Base-by-base conservation (phyloP, 1,140 invertebrate genomes). In the Gryllus bimaculatus region DNA sequence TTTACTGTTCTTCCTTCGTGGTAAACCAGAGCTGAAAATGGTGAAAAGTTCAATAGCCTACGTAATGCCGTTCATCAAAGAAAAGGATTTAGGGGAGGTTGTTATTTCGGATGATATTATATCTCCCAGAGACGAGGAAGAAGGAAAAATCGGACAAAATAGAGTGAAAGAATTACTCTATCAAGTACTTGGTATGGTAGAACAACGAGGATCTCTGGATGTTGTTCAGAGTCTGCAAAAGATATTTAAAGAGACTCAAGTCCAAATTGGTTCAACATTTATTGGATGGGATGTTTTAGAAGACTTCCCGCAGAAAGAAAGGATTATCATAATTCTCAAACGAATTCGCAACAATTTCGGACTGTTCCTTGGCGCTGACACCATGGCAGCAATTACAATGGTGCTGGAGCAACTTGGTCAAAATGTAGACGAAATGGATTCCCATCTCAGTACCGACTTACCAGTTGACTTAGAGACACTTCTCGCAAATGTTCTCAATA, bases 271-370 rank as follows among this genome's bases (percentile, higher is more conserved):
- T 47, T 47, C 75, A 47, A 76, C 75, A 15, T 76, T 47, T 15
- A 47, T 76, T 18, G 75, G 75, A 47, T 76, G 48, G 7, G 39
- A 76, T 76, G 47, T 76, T 4, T 13, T 76, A 47, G 75, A 76
- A 47, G 75, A 76, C n/a, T 76, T 76, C 39, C 75, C 75, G n/a
- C 75, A 39, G 48, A 76, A 76, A 15, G 75, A 76, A 8, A 76
- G 47, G 48, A 8, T 76, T 48, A 76, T 76, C 10, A 76, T 76
- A n/a, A 76, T 76, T 47, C 13, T 76, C 8, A 39, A 48, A 12
- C 39, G 75, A 76, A 76, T 76, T 47, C n/a, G 48, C 5, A 39
- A 76, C 4, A 76, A 76, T 47, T 76, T 47, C 47, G 15, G 10
- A 10, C 39, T 76, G 7, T 76, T 76, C n/a, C 48, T 76, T 39